Conservation (phyloP, 2,888 invertebrate genomes). For the Agrochola circellaris region DNA sequence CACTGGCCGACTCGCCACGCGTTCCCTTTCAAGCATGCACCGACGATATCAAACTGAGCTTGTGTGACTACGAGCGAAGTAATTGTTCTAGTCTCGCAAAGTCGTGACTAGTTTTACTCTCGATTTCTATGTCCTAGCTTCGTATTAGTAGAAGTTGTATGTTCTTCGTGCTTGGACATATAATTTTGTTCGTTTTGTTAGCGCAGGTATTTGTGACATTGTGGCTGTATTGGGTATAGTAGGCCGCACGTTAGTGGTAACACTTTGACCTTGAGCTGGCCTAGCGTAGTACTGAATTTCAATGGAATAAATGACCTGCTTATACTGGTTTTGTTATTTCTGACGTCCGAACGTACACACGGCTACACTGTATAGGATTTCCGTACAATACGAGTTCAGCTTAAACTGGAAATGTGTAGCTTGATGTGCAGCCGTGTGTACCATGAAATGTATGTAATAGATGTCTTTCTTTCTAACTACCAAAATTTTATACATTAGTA, state of each 20-base stretch:
- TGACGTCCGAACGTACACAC: neutral
- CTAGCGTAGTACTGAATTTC: neutral
- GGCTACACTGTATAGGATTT: no score
- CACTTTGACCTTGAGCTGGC: neutral
- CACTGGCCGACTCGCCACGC: constrained; percentile 61
- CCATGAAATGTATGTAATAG: neutral
- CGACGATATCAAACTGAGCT: constrained; percentile 19
- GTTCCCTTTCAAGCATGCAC: constrained; percentile 76
- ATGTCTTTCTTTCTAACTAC: neutral
- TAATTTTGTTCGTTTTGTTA: neutral
- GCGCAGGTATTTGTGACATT: neutral
- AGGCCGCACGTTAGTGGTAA: neutral
- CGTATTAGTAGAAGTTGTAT: neutral
- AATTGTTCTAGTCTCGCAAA: constrained; percentile 2
- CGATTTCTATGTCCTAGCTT: constrained; percentile 16
- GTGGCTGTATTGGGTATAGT: neutral
- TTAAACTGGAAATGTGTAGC: no score
- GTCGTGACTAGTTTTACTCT: constrained; percentile 20
- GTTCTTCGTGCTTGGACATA: neutral
- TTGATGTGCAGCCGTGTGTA: neutral
- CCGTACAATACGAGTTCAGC: no score
- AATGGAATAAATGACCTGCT: neutral
- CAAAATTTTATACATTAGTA: no score
- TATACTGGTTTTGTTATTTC: neutral
- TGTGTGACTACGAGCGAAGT: constrained; percentile 17